Conservation (phyloP, 2,888 invertebrate species). For the Phaonia tiefii region DNA sequence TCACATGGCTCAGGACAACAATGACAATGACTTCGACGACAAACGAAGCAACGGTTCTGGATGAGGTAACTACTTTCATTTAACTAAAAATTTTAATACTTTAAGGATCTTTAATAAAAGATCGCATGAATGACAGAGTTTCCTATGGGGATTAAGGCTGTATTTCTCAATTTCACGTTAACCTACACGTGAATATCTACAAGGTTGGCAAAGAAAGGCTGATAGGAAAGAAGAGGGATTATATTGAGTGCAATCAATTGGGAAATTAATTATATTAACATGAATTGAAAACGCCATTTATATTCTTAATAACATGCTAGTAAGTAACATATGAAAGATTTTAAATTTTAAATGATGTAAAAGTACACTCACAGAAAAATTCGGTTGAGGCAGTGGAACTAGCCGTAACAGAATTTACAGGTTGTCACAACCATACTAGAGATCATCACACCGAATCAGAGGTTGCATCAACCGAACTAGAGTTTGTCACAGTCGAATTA, state of each 20-base stretch:
- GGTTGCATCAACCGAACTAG: too few relatives aligned
- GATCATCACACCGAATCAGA: too few relatives aligned
- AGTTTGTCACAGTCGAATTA: too few relatives aligned
- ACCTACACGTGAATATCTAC: not conserved
- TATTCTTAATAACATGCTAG: too few relatives aligned
- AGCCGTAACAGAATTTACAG: too few relatives aligned
- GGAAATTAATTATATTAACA: slow-evolving; percentile 9
- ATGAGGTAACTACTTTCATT: not conserved
- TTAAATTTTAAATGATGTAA: too few relatives aligned
- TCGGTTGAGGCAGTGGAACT: too few relatives aligned
- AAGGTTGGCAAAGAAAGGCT: not conserved
- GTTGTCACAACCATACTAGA: too few relatives aligned
- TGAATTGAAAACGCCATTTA: not conserved
- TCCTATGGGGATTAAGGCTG: not conserved
- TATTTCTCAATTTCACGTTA: slow-evolving; percentile 33
- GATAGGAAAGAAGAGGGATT: not conserved
- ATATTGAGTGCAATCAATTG: not conserved
- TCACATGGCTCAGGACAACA: slow-evolving; percentile 58
- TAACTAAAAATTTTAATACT: slow-evolving; percentile 31
- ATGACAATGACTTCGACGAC: slow-evolving; percentile 36
- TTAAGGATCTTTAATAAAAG: slow-evolving; percentile 38
- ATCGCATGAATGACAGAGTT: not conserved
- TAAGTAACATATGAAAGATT: too few relatives aligned
- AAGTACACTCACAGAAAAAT: too few relatives aligned
- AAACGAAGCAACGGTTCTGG: not conserved